These are phyloP conservation scores for Macroramphosus scolopax DNA, from an alignment of 2,797 vertebrate species.

Conservation along the genomic window DNA sequence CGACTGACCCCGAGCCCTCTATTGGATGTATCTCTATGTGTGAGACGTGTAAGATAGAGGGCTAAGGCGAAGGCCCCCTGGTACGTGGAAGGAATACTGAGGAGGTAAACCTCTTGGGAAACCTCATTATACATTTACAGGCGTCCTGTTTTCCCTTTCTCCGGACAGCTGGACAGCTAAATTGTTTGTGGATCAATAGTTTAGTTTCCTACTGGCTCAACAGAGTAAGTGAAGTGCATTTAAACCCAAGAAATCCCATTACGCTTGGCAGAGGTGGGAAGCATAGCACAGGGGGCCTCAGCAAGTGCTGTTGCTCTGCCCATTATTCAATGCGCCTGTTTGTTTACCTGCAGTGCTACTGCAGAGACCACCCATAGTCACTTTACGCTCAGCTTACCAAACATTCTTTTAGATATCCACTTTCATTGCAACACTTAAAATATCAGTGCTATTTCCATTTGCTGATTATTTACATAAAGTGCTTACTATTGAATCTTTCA, in stretches of 20 bases:
- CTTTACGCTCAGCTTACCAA: constrained; percentile 1
- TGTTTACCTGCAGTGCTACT: constrained; percentile 54
- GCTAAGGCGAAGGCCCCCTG: constrained; percentile 48
- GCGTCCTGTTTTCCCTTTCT: constrained; percentile 62
- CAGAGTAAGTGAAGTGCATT: constrained; percentile 72
- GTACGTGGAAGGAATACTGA: constrained; percentile 63
- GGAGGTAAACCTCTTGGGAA: constrained; percentile 50
- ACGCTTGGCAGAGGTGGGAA: constrained; percentile 65
- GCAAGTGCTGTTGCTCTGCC: constrained; percentile 40
- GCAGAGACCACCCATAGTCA: constrained; percentile 21
- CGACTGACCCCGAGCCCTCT: constrained; percentile 34
- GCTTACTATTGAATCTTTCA: no score
- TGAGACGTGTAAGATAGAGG: constrained; percentile 26
- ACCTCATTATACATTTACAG: constrained; percentile 74
- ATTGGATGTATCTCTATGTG: constrained; percentile 28
- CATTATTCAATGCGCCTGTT: constrained; percentile 62
- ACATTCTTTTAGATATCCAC: constrained; percentile 1
- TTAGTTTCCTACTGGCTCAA: constrained; percentile 67
- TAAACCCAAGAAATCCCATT: constrained; percentile 76
- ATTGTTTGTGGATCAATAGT: constrained; percentile 81
- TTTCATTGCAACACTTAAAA: constrained; percentile 6
- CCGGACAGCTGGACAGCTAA: constrained; percentile 70
- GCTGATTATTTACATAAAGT: constrained; percentile 8
- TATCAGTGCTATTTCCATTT: constrained; percentile 7
- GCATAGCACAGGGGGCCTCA: constrained; percentile 53